These are phyloP conservation scores for Habrosyne pyritoides DNA, from an alignment of 2,888 invertebrate genomes.

Conservation along the genomic window DNA sequence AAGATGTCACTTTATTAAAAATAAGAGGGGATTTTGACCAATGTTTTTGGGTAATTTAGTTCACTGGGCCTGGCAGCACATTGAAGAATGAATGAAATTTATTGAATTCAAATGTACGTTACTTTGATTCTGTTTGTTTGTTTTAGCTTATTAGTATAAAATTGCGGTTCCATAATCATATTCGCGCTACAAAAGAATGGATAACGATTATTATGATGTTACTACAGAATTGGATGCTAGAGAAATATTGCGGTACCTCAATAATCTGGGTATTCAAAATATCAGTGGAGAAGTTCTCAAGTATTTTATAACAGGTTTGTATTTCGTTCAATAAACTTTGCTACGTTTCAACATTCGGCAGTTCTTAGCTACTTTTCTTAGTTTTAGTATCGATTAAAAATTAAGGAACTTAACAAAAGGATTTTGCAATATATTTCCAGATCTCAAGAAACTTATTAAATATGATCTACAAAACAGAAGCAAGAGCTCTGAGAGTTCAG, in stretches of 20 bases:
- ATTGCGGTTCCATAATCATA: too few relatives aligned
- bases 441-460: constrained; percentile 87
- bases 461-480: constrained; percentile 79
- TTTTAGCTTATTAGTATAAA: too few relatives aligned
- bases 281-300: constrained; percentile 89
- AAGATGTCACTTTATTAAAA: too few relatives aligned
- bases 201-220: constrained; percentile 58
- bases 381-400: neutral
- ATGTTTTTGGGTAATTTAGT: too few relatives aligned
- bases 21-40: too few relatives aligned
- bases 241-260: constrained; percentile 88
- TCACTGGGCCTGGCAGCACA: too few relatives aligned
- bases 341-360: constrained; percentile 11
- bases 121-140: neutral
- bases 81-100: too few relatives aligned
- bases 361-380: neutral
- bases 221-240: constrained; percentile 85
- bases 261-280: constrained; percentile 89
- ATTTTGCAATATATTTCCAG: constrained; percentile 56
- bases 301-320: constrained; percentile 89
- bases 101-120: too few relatives aligned
- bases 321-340: constrained; percentile 12
- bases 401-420: too few relatives aligned
- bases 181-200: neutral
- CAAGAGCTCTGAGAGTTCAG: constrained; percentile 38